Evolutionary conservation across 2,797 vertebrate genomes (phyloP).

Genomic region (Schizothorax lantsangensis): DNA sequence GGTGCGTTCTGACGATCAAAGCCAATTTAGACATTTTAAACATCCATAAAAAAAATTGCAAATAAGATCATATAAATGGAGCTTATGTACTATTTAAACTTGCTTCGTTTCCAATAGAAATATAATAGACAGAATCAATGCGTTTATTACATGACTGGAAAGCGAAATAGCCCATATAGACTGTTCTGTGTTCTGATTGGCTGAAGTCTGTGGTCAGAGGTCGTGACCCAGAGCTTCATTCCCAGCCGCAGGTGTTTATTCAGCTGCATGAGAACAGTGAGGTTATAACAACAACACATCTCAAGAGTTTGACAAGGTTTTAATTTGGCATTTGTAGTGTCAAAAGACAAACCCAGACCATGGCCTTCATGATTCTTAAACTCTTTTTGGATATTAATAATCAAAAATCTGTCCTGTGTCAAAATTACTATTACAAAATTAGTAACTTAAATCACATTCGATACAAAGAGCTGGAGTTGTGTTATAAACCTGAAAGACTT

Average conservation of each 20-base stretch:
- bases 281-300: not conserved
- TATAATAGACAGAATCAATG: not conserved
- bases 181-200: not conserved
- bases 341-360: not conserved
- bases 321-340: not conserved
- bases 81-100: not conserved
- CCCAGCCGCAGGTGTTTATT: not conserved
- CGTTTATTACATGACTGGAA: not conserved
- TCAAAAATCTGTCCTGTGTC: not conserved
- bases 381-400: not conserved
- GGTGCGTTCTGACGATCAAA: not conserved
- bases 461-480: not conserved
- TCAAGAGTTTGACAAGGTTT: not conserved
- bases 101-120: not conserved
- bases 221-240: too few relatives aligned
- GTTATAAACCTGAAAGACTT: too few relatives aligned
- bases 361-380: not conserved
- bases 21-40: not conserved
- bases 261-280: not conserved
- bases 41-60: not conserved
- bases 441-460: not conserved
- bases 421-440: not conserved
- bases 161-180: not conserved
- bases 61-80: not conserved
- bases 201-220: not conserved